Evolutionary conservation across 2,888 invertebrate species (phyloP).

Genomic region (Eumacrocentrus americanus): DNA sequence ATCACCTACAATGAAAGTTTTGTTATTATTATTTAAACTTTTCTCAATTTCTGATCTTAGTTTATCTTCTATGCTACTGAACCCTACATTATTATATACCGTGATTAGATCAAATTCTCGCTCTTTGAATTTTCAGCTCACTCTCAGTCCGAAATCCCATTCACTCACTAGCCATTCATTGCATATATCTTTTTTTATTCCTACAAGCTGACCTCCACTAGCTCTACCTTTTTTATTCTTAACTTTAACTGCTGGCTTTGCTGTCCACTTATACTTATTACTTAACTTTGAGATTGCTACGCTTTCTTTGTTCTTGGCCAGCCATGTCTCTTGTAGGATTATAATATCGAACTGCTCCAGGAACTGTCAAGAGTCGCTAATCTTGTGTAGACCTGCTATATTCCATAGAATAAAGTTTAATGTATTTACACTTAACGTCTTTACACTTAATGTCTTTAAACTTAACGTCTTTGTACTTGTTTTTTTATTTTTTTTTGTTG

Average conservation of each 20-base stretch:
- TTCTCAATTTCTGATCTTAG: neutral
- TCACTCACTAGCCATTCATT: neutral
- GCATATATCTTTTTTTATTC: constrained; percentile 2
- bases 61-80: neutral
- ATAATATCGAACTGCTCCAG: neutral
- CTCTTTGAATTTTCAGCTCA: too few relatives aligned
- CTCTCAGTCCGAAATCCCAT: too few relatives aligned
- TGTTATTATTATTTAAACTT: neutral
- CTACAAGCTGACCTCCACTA: neutral
- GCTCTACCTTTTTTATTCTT: constrained; percentile 1
- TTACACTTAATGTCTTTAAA: too few relatives aligned
- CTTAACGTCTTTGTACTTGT: too few relatives aligned
- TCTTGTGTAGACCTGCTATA: too few relatives aligned
- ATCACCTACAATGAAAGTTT: constrained; percentile 4
- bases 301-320: neutral
- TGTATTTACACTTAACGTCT: too few relatives aligned
- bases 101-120: too few relatives aligned
- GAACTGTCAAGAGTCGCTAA: too few relatives aligned
- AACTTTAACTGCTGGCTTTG: neutral
- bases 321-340: neutral
- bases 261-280: neutral
- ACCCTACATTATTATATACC: constrained; percentile 7
- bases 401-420: too few relatives aligned
- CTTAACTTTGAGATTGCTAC: neutral
- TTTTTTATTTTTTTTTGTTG: too few relatives aligned